phyloP scores from a whole-genome alignment of 2,888 invertebrate genomes.

The Drosophila acutilabella region DNA sequence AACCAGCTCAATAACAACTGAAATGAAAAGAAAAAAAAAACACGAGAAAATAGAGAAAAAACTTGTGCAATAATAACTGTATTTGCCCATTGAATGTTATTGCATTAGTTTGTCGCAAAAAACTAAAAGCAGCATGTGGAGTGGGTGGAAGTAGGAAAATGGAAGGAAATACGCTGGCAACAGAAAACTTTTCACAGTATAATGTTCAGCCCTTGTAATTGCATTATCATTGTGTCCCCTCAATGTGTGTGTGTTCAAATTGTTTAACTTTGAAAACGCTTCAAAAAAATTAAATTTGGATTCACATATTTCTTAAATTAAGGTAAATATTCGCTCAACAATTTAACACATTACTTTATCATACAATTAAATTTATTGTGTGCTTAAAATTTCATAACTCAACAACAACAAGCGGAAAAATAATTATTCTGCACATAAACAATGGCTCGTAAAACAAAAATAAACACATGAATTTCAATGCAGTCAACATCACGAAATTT shows the following conservation, averaged over 20 bases:
- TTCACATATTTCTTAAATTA: not conserved
- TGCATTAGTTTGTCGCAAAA: slow-evolving; percentile 68
- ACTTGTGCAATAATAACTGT: slow-evolving; percentile 69
- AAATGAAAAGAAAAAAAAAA: not conserved
- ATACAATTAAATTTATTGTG: slow-evolving; percentile 2
- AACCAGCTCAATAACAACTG: slow-evolving; percentile 51
- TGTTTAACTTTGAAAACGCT: not conserved
- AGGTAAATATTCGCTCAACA: not conserved
- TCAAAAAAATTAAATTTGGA: not conserved
- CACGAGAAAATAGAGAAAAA: slow-evolving; percentile 20
- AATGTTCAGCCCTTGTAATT: slow-evolving; percentile 55
- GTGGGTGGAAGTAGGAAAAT: slow-evolving; percentile 9
- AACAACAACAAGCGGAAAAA: slow-evolving; percentile 17
- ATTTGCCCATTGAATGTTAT: slow-evolving; percentile 78
- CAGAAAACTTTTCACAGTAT: slow-evolving; percentile 61
- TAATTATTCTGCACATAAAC: slow-evolving; percentile 16
- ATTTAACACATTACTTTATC: slow-evolving; percentile 1
- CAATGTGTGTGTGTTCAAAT: not conserved
- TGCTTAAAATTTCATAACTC: slow-evolving; percentile 16
- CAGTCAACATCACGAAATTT: slow-evolving; percentile 26
- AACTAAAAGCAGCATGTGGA: slow-evolving; percentile 15
- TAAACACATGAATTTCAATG: slow-evolving; percentile 43
- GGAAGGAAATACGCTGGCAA: slow-evolving; percentile 32
- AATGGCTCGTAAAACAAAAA: slow-evolving; percentile 25
- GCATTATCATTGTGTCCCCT: slow-evolving; percentile 49